phyloP scores from a whole-genome alignment of 2,797 vertebrate genomes.

The Scolopax rusticola region DNA sequence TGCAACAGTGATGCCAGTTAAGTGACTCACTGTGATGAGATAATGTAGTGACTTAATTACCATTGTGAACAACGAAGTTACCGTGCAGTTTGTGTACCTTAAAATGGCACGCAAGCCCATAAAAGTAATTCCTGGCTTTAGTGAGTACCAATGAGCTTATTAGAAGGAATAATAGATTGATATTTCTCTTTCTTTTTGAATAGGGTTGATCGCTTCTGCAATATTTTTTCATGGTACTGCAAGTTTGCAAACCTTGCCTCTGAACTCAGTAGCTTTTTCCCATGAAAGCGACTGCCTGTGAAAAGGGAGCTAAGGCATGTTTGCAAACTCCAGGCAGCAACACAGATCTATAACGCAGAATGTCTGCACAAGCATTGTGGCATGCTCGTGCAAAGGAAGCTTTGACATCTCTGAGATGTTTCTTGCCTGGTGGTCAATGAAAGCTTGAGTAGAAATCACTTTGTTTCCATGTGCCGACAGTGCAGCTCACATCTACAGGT shows the following conservation, averaged over 20 bases:
- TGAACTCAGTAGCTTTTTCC: constrained; percentile 30
- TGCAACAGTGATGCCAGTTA: constrained; percentile 70
- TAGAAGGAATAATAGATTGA: constrained; percentile 17
- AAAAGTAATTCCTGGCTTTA: constrained; percentile 50
- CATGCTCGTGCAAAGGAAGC: constrained; percentile 41
- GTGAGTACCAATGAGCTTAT: not conserved
- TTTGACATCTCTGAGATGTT: not conserved
- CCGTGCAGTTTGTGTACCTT: constrained; percentile 52
- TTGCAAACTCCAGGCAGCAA: constrained; percentile 48
- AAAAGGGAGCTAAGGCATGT: constrained; percentile 46
- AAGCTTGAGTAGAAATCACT: not conserved
- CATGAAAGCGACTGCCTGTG: not conserved
- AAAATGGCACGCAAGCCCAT: constrained; percentile 39
- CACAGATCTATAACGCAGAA: constrained; percentile 13
- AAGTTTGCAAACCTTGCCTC: constrained; percentile 20
- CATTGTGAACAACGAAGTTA: constrained; percentile 68
- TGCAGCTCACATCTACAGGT: not conserved
- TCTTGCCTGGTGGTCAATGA: not conserved
- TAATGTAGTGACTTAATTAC: constrained; percentile 73
- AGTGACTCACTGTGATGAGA: constrained; percentile 71
- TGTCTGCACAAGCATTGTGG: constrained; percentile 1
- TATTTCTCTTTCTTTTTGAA: not conserved
- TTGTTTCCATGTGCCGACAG: not conserved
- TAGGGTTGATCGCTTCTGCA: not conserved
- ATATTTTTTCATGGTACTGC: not conserved